These are phyloP conservation scores for Caenorhabditis afra DNA, from an alignment of 2,888 invertebrate species.

Conservation along the genomic window DNA sequence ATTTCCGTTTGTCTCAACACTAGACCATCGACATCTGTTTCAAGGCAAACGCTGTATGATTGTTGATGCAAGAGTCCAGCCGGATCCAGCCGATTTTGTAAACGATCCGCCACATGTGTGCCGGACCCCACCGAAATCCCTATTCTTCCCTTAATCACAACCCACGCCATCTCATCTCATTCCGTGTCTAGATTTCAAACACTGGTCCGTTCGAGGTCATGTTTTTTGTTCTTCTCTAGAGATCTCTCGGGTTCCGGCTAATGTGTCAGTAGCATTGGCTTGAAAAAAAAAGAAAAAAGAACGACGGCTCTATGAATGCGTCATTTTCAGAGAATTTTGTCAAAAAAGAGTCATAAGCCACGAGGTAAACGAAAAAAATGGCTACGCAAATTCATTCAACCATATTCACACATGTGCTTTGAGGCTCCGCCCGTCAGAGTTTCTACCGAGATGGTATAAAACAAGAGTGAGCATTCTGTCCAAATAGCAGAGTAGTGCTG, in stretches of 20 bases:
- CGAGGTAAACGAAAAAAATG: too few species aligned
- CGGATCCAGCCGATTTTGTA: slow-evolving; percentile 14
- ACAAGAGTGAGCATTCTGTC: too few species aligned
- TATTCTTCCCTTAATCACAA: slow-evolving; percentile 10
- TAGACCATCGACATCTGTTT: slow-evolving; percentile 26
- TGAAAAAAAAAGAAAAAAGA: neutral
- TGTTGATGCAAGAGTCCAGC: slow-evolving; percentile 5
- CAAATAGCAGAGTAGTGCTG: too few species aligned
- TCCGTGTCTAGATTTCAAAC: neutral
- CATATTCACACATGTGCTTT: neutral
- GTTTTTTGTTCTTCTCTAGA: slow-evolving; percentile 8
- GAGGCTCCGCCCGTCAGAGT: too few species aligned
- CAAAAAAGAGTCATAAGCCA: neutral
- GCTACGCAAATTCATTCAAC: slow-evolving; percentile 5
- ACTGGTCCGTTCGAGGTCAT: slow-evolving; percentile 24
- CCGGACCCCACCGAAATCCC: too few species aligned
- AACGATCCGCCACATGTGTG: slow-evolving; percentile 37
- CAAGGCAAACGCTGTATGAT: slow-evolving; percentile 11
- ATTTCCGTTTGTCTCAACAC: too few species aligned
- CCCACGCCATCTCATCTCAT: neutral
- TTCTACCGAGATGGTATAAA: too few species aligned
- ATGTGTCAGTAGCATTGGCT: neutral
- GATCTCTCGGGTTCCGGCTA: neutral
- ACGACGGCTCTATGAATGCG: neutral
- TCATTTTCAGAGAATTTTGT: slow-evolving; percentile 30